These are phyloP conservation scores for Caradrina clavipalpis DNA, from an alignment of 2,888 invertebrate genomes.

Conservation along the genomic window DNA sequence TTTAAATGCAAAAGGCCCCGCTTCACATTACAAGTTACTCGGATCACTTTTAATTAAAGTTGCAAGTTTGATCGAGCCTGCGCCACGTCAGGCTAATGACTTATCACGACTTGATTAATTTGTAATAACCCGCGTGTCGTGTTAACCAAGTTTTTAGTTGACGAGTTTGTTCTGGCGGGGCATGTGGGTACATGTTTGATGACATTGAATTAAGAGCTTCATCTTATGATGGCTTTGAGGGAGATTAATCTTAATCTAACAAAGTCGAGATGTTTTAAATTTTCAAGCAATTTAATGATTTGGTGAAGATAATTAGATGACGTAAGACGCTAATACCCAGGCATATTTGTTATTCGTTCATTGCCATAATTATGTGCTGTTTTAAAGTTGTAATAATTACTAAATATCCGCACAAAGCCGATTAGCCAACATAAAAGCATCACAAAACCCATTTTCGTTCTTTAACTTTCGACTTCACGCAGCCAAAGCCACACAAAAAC, in stretches of 20 bases:
- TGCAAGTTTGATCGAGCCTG: slow-evolving; percentile 62
- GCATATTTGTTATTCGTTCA: neutral
- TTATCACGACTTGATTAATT: slow-evolving; percentile 65
- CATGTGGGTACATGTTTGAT: slow-evolving; percentile 13
- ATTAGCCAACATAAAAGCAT: slow-evolving; percentile 19
- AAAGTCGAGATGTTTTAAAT: neutral
- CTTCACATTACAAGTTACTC: slow-evolving; percentile 59
- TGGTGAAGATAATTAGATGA: neutral
- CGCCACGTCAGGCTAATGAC: slow-evolving; percentile 53
- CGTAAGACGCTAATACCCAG: too few relatives aligned
- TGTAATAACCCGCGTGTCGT: slow-evolving; percentile 56
- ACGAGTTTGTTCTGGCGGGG: slow-evolving; percentile 22
- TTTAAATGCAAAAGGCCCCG: slow-evolving; percentile 62
- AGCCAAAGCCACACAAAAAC: slow-evolving; percentile 29
- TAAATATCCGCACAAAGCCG: slow-evolving; percentile 22
- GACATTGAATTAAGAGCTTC: slow-evolving; percentile 15
- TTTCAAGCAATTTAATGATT: neutral
- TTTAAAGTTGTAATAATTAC: slow-evolving; percentile 29
- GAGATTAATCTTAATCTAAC: slow-evolving; percentile 3
- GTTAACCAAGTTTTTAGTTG: slow-evolving; percentile 47
- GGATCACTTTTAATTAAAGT: slow-evolving; percentile 66
- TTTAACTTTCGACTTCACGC: slow-evolving; percentile 34
- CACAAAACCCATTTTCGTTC: slow-evolving; percentile 29
- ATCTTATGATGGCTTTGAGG: neutral
- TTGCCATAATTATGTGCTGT: too few relatives aligned